Evolutionary conservation across 2,113 vertebrate genomes (phyloP).

Genomic region (Oreochromis niloticus): DNA sequence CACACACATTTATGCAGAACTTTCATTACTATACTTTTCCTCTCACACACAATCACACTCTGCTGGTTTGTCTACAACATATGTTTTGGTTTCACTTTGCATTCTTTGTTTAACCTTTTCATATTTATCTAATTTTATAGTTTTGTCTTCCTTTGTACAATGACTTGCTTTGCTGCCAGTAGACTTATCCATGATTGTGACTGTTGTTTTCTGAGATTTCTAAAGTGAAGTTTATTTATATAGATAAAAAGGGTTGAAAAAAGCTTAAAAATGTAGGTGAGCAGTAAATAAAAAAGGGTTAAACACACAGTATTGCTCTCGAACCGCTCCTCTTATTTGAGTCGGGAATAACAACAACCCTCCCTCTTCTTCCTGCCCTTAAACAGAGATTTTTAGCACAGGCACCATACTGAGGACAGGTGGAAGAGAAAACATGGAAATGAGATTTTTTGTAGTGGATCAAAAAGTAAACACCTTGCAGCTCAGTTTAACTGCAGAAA

Average conservation of each 20-base stretch:
- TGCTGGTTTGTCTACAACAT: not conserved
- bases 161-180: not conserved
- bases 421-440: not conserved
- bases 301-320: not conserved
- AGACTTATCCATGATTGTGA: too few relatives aligned
- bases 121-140: not conserved
- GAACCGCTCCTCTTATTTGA: accelerated
- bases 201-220: too few relatives aligned
- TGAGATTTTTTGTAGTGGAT: accelerated
- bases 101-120: not conserved
- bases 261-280: too few relatives aligned
- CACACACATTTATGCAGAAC: too few relatives aligned
- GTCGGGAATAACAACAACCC: not conserved
- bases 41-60: not conserved
- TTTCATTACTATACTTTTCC: too few relatives aligned
- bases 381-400: not conserved
- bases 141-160: not conserved
- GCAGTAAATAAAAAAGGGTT: too few relatives aligned
- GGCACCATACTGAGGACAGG: not conserved
- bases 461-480: not conserved
- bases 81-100: not conserved
- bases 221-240: too few relatives aligned
- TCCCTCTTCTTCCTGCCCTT: not conserved
- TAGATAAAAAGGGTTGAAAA: too few relatives aligned
- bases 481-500: not conserved